Evolutionary conservation across 2,888 invertebrate genomes (phyloP).

Genomic region (Stenichneumon culpator): DNA sequence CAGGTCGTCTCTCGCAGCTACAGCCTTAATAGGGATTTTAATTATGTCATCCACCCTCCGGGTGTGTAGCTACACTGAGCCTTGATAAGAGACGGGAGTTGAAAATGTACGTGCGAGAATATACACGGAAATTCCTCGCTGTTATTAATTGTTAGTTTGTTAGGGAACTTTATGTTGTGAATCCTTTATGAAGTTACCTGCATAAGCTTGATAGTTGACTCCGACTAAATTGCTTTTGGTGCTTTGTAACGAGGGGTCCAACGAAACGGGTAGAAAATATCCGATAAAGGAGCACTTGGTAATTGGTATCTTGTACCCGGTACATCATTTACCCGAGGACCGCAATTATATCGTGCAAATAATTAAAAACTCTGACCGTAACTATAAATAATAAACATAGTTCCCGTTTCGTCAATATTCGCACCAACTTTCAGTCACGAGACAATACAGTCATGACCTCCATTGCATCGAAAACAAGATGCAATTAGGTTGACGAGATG

Average conservation of each 20-base stretch:
- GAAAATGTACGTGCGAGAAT: slow-evolving; percentile 20
- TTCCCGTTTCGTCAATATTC: not conserved
- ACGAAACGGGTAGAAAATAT: not conserved
- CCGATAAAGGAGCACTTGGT: not conserved
- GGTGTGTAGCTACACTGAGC: not conserved
- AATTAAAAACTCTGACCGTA: not conserved
- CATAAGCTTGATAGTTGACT: slow-evolving; percentile 13
- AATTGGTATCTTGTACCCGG: not conserved
- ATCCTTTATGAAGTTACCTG: slow-evolving; percentile 58
- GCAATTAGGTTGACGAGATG: slow-evolving; percentile 17
- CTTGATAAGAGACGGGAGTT: slow-evolving; percentile 12
- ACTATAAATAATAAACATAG: not conserved
- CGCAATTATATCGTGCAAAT: not conserved
- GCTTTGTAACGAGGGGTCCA: not conserved
- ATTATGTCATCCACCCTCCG: slow-evolving; percentile 39
- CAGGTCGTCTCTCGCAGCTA: not conserved
- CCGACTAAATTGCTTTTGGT: slow-evolving; percentile 37
- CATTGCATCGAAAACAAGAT: not conserved
- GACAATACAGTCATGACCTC: not conserved
- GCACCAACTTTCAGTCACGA: not conserved
- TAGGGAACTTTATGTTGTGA: slow-evolving; percentile 47
- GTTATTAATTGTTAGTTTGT: slow-evolving; percentile 54
- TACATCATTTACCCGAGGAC: not conserved
- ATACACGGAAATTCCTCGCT: slow-evolving; percentile 11
- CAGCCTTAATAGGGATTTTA: slow-evolving; percentile 32